Base-by-base conservation (phyloP, 2,113 vertebrate species). In the Nibea albiflora region DNA sequence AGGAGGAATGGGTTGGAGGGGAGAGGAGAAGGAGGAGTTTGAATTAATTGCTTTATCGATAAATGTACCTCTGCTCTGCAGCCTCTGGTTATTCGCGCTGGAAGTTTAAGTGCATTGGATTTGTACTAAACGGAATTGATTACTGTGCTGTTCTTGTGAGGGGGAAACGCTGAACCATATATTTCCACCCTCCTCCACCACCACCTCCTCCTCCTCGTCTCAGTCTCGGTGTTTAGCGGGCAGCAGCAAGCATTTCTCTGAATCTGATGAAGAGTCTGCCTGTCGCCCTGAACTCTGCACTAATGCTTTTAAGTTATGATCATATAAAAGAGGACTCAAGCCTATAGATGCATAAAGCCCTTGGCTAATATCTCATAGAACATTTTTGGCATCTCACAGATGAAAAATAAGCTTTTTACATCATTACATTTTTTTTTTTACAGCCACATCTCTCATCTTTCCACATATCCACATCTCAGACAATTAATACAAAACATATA, bases 31-130 rank as follows among this genome's bases (percentile, higher is more conserved):
- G 90, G 86, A 80, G 89, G 86, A 84, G 63, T 89, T 85, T 83
- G 87, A 91, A 94, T 95, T 87, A 92, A 94, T 93, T 92, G 93
- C 90, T 90, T 90, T 90, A 94, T 94, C 93, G 89, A 95, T 93
- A 94, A 91, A 93, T 85, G 92, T 88, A 90, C 90, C 93, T 93
- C 85, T 91, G 85, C 89, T 90, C 88, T 92, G 92, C 92, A 94
- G 92, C 83, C 83, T 72, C 80, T 89, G 90, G 90, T 93, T 92
- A 91, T 91, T 94, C 82, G 83, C 78, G 80, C 87, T 90, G 85
- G 88, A 95, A 86, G 92, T 94, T 94, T 92, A 94, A 95, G 94
- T 94, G 93, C 92, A 95, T 95, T 94, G 91, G 91, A 94, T 94
- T 94, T 92, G 84, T 92, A 91, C 91, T 94, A 94, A 94, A 92